Evolutionary conservation across 2,888 invertebrate genomes (phyloP).

Genomic region (Zygogramma bicolorata): DNA sequence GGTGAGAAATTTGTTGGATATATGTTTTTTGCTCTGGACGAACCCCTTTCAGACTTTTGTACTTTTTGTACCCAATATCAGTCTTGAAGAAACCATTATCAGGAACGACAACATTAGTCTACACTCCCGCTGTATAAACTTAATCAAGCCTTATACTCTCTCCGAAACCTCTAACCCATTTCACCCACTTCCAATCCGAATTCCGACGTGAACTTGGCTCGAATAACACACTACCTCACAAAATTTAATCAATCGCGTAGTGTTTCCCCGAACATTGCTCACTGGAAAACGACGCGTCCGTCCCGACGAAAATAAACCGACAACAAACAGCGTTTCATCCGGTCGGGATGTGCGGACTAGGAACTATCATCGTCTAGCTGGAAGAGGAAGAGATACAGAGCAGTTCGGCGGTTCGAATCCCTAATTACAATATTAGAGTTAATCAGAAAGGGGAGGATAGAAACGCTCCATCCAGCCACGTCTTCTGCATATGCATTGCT

Average conservation of each 20-base stretch:
- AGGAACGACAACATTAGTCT: not conserved
- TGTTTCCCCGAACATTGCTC: slow-evolving; percentile 19
- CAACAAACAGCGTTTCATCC: slow-evolving; percentile 9
- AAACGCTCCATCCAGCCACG: slow-evolving; percentile 39
- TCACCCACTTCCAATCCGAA: not conserved
- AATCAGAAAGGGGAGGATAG: slow-evolving; percentile 56
- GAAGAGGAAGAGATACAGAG: slow-evolving; percentile 14
- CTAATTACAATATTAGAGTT: slow-evolving; percentile 58
- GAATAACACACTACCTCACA: slow-evolving; percentile 13
- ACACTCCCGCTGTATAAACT: not conserved
- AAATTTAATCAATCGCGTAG: slow-evolving; percentile 31
- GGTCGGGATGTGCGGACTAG: slow-evolving; percentile 4
- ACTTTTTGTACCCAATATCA: too few species aligned
- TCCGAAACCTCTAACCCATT: not conserved
- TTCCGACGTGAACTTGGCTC: not conserved
- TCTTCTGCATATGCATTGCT: slow-evolving; percentile 58
- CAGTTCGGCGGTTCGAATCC: slow-evolving; percentile 53
- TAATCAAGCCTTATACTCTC: not conserved
- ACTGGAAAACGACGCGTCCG: not conserved
- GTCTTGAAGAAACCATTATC: not conserved
- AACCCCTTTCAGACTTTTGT: too few species aligned
- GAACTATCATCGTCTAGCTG: slow-evolving; percentile 9
- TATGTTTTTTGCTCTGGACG: too few species aligned
- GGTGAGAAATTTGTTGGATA: too few species aligned
- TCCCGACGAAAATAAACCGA: slow-evolving; percentile 15